These are phyloP conservation scores for Tetraodon nigroviridis DNA, from an alignment of 2,113 vertebrate species.

Conservation along the genomic window DNA sequence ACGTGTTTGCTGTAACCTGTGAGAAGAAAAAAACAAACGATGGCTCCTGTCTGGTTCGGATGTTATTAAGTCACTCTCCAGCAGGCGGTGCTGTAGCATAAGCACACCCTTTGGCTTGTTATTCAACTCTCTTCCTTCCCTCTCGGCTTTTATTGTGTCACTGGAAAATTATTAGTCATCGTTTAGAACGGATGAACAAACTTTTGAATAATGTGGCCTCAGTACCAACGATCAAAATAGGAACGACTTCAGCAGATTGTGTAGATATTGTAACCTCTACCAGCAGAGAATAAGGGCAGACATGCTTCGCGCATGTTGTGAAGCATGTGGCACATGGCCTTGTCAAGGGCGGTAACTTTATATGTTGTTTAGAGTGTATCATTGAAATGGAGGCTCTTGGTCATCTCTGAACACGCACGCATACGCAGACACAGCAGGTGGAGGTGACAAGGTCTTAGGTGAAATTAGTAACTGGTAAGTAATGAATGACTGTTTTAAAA, in stretches of 20 bases:
- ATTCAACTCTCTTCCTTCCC: too few species aligned
- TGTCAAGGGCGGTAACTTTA: constrained; percentile 61
- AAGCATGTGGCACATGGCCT: constrained; percentile 52
- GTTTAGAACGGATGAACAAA: not conserved
- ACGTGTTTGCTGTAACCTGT: constrained; percentile 70
- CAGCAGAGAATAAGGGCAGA: too few species aligned
- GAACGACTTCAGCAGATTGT: constrained; percentile 8
- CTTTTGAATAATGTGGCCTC: not conserved
- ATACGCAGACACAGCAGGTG: constrained; percentile 15
- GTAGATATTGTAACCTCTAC: not conserved
- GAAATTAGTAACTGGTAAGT: constrained; percentile 3
- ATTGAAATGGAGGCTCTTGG: constrained; percentile 18
- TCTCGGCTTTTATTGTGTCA: not conserved
- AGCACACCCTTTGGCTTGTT: constrained; percentile 13
- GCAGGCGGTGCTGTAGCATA: constrained; percentile 57
- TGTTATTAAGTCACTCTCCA: constrained; percentile 42
- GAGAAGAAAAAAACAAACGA: not conserved
- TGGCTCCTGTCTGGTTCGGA: not conserved
- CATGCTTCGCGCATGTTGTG: constrained; percentile 13
- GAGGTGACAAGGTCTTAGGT: not conserved
- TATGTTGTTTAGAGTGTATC: constrained; percentile 40
- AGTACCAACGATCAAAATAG: not conserved
- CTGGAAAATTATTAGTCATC: not conserved
- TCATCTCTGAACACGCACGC: constrained; percentile 1
- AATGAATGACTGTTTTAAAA: not conserved